Percentiles rank a stretch among this genome's conserved stretches.
Evolutionary conservation across 2,113 vertebrate species (phyloP).

Genomic region (Sinocyclocheilus grahami): DNA sequence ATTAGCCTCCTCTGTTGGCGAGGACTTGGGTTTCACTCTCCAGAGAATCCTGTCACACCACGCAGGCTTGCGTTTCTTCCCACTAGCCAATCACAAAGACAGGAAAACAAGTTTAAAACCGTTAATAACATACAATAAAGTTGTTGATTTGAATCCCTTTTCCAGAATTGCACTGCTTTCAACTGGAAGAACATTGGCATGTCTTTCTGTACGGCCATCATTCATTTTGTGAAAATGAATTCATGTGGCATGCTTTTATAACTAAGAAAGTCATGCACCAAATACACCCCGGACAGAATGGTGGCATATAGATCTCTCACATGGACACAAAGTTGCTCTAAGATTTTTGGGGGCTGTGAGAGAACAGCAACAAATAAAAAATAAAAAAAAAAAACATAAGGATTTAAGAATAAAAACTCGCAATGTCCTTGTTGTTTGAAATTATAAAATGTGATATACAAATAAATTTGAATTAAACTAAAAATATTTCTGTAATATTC

Average conservation of each 20-base stretch:
- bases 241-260: neutral
- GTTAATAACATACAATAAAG: neutral
- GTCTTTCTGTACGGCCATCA: neutral
- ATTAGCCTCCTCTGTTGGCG: conserved; percentile 37
- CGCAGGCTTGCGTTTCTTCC: conserved; percentile 92
- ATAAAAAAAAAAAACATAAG: too few relatives aligned
- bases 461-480: too few relatives aligned
- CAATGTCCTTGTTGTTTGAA: too few relatives aligned
- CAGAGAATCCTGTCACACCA: conserved; percentile 96
- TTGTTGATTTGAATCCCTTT: neutral
- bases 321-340: too few relatives aligned
- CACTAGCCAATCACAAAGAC: conserved; percentile 69
- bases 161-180: neutral
- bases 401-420: too few relatives aligned
- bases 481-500: too few relatives aligned
- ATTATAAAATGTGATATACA: too few relatives aligned
- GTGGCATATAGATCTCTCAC: too few relatives aligned
- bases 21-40: conserved; percentile 75
- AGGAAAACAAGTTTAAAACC: neutral
- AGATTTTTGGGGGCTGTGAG: too few relatives aligned
- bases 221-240: neutral
- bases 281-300: too few relatives aligned
- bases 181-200: neutral
- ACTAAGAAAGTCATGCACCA: neutral
- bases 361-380: too few relatives aligned